Base-by-base conservation (phyloP, 1,140 invertebrate genomes). In the Pygmarrhopalites habei region DNA sequence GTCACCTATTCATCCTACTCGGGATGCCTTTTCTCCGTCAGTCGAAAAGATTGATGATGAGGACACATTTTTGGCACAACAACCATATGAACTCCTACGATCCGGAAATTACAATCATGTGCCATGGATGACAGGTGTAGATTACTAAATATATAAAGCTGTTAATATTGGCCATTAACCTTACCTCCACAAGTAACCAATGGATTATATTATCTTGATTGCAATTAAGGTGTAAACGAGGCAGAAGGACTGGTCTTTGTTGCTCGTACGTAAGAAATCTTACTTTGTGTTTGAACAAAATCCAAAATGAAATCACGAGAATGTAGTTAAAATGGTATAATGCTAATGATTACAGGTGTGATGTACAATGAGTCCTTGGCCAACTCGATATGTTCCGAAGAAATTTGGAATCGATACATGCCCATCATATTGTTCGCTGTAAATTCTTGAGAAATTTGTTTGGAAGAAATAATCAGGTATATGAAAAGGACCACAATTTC, bases 81-180 rank as follows among this genome's bases (percentile, higher is more conserved):
- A 56, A n/a, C 63, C 63, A 23, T 53, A 30, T 2, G 28, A 28
- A 17, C 28, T 60, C 7, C 35, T 60, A 10, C 29, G 28, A 17
- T 23, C 28, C 30, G 63, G 63, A n/a, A n/a, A 49, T 15, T 65
- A 60, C 26, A 53, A 55, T 26, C 52, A 56, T 46, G 41, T 65
- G 41, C 63, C 63, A 7, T 60, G 57, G 57, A 39, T 65, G 39
- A 55, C 41, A 23, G 63, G 63, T n/a, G n/a, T n/a, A n/a, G n/a
- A n/a, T n/a, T n/a, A n/a, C n/a, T n/a, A n/a, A n/a, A n/a, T n/a
- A n/a, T n/a, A n/a, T n/a, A n/a, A n/a, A n/a, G 28, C 14, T 55
- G n/a, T n/a, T n/a, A n/a, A n/a, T n/a, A n/a, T n/a, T n/a, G n/a
- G n/a, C n/a, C n/a, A n/a, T n/a, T n/a, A n/a, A n/a, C n/a, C n/a